A percentile compares a stretch with the other conserved stretches of the same genome.
Conservation (phyloP, 2,113 vertebrate genomes). For the Rhinogobius similis region DNA sequence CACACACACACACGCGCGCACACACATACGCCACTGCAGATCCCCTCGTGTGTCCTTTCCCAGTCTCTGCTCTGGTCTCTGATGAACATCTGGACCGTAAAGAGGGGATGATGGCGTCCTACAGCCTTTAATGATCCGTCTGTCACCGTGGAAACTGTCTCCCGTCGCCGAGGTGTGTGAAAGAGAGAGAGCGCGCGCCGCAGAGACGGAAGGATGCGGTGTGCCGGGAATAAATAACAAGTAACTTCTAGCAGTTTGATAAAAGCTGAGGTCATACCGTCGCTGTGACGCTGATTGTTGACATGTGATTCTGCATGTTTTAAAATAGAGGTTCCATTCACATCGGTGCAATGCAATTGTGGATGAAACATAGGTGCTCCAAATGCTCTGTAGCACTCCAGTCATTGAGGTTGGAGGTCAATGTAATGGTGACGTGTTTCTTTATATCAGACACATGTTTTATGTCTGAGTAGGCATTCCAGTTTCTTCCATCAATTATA, state of each 20-base stretch:
- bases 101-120: slow-evolving; percentile 55
- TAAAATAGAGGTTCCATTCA: background rate
- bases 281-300: background rate
- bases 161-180: slow-evolving; percentile 51
- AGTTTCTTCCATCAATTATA: too few species aligned
- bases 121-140: slow-evolving; percentile 63
- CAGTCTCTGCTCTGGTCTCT: slow-evolving; percentile 37
- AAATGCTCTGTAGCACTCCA: background rate
- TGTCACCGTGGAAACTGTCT: slow-evolving; percentile 55
- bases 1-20: background rate
- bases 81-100: slow-evolving; percentile 64
- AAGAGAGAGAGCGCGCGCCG: background rate
- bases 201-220: slow-evolving; percentile 9
- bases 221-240: slow-evolving; percentile 20
- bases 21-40: slow-evolving; percentile 13
- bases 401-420: background rate
- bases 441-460: too few species aligned
- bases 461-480: background rate
- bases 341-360: background rate
- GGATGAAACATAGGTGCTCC: background rate
- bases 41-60: slow-evolving; percentile 26
- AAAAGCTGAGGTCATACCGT: slow-evolving; percentile 1
- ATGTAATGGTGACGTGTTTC: background rate
- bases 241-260: slow-evolving; percentile 16
- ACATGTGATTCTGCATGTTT: background rate